A percentile compares a stretch with the other conserved stretches of the same genome.
Conservation (phyloP, 2,797 vertebrate genomes). For the Ctenopoma multispine region DNA sequence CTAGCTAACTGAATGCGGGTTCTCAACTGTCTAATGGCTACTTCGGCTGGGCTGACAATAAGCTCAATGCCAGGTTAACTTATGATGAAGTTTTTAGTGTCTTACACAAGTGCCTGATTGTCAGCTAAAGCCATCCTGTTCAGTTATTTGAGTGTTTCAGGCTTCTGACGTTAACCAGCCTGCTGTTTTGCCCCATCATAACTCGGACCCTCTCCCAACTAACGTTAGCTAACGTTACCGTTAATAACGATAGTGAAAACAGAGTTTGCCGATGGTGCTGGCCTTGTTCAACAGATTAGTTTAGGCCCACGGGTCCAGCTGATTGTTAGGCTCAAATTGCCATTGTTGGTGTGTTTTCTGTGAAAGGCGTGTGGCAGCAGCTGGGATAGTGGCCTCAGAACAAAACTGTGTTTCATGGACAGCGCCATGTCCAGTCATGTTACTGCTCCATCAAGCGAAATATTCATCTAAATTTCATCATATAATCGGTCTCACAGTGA, state of each 20-base stretch:
- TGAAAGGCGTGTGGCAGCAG: slow-evolving; percentile 70
- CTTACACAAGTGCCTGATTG: slow-evolving; percentile 4
- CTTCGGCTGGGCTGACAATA: slow-evolving; percentile 41
- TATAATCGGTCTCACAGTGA: neutral
- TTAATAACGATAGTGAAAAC: slow-evolving; percentile 36
- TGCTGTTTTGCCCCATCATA: slow-evolving; percentile 67
- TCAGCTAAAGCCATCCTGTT: neutral
- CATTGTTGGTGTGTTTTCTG: slow-evolving; percentile 57
- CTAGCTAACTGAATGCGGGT: slow-evolving; percentile 62
- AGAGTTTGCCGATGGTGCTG: slow-evolving; percentile 41
- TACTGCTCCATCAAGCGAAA: slow-evolving; percentile 18
- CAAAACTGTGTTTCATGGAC: slow-evolving; percentile 54
- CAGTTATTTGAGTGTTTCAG: slow-evolving; percentile 34
- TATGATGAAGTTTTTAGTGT: slow-evolving; percentile 63
- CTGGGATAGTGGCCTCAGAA: slow-evolving; percentile 67
- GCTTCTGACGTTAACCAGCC: slow-evolving; percentile 30
- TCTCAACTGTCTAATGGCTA: slow-evolving; percentile 65
- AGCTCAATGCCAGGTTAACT: slow-evolving; percentile 51
- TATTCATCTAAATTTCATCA: slow-evolving; percentile 34
- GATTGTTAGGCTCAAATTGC: slow-evolving; percentile 68
- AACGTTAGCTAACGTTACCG: slow-evolving; percentile 28
- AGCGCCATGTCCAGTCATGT: slow-evolving; percentile 58
- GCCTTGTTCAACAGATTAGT: slow-evolving; percentile 42
- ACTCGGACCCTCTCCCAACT: slow-evolving; percentile 53
- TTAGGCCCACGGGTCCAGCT: slow-evolving; percentile 63